These are phyloP conservation scores for Sciurus niger DNA, from an alignment of 2,113 vertebrate genomes.

Conservation along the genomic window DNA sequence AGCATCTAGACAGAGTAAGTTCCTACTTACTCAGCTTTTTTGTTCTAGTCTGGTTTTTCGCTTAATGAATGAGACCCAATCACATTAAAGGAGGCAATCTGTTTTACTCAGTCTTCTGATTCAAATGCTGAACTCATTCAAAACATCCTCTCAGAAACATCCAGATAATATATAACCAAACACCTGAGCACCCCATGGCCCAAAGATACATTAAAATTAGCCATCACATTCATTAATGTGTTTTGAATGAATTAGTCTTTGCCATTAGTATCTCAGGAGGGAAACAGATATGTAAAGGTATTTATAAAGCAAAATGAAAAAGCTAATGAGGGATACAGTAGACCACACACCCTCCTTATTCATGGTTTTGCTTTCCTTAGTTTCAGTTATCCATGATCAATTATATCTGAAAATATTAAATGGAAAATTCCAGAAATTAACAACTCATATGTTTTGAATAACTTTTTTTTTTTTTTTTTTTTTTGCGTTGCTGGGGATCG, in stretches of 20 bases:
- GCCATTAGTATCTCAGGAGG: background rate
- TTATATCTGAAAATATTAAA: background rate
- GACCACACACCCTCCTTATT: background rate
- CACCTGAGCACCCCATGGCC: background rate
- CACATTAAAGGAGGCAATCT: background rate
- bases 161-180: background rate
- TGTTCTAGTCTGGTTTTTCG: background rate
- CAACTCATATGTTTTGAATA: background rate
- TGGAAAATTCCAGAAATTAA: background rate
- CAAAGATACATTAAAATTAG: slow-evolving; percentile 41
- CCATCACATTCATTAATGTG: slow-evolving; percentile 3
- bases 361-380: background rate
- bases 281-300: background rate
- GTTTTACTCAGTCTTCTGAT: background rate
- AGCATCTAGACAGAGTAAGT: background rate
- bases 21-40: background rate
- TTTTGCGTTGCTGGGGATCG: no score
- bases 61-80: background rate
- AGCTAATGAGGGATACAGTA: background rate
- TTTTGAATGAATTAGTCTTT: background rate
- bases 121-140: background rate
- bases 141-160: background rate
- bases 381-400: background rate
- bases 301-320: slow-evolving; percentile 35
- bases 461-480: no score